phyloP scores from a whole-genome alignment of 1,140 invertebrate genomes.

The Nylanderia fulva region DNA sequence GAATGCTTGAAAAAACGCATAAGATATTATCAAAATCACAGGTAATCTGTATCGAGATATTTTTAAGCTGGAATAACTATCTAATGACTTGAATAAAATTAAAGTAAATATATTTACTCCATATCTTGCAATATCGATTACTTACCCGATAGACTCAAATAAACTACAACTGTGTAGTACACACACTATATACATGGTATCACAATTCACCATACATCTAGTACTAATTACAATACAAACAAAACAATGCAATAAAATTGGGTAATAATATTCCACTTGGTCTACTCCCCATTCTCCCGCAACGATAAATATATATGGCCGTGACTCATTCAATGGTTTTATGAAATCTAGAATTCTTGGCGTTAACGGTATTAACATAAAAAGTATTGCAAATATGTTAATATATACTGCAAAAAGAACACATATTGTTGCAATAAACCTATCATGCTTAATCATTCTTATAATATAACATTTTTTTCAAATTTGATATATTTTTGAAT shows the following conservation, averaged over 20 bases:
- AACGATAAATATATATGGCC: conserved; percentile 15
- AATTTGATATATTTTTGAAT: too few relatives aligned
- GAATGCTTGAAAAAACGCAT: conserved; percentile 5
- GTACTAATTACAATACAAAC: not conserved
- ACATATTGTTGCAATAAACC: too few relatives aligned
- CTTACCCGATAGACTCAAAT: conserved; percentile 17
- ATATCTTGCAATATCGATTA: too few relatives aligned
- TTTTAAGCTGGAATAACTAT: too few relatives aligned
- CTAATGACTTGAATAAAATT: too few relatives aligned
- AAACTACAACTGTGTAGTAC: conserved; percentile 29
- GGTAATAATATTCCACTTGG: conserved; percentile 54
- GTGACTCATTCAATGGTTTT: conserved; percentile 51
- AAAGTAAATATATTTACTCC: too few relatives aligned
- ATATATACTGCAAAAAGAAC: too few relatives aligned
- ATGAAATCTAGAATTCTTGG: conserved; percentile 45
- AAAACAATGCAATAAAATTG: conserved; percentile 33
- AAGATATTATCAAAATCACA: not conserved
- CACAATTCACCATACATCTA: conserved; percentile 5
- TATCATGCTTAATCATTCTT: too few relatives aligned
- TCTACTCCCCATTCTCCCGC: conserved; percentile 52
- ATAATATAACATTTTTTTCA: too few relatives aligned
- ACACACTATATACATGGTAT: too few relatives aligned
- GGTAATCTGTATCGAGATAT: too few relatives aligned
- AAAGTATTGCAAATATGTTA: too few relatives aligned
- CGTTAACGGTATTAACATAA: conserved; percentile 1